Evolutionary conservation across 2,797 vertebrate genomes (phyloP).

Genomic region (Mus spretus): DNA sequence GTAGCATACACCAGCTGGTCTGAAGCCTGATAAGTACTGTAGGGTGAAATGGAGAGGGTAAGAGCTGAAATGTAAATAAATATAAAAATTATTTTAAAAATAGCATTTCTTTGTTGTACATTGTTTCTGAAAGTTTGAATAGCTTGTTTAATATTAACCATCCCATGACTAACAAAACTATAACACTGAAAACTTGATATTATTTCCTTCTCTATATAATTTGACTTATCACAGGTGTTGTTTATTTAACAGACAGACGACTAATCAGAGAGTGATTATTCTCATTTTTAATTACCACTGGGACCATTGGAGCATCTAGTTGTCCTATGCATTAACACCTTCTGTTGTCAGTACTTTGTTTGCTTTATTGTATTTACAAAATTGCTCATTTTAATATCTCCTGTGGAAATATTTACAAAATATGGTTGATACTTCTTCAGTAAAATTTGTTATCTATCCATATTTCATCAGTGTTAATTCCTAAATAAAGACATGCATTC

Average conservation of each 20-base stretch:
- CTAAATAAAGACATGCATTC: not conserved
- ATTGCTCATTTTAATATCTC: conserved; percentile 10
- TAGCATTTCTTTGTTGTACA: not conserved
- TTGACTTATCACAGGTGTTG: not conserved
- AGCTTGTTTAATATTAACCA: not conserved
- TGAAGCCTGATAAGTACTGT: not conserved
- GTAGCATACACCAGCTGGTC: not conserved
- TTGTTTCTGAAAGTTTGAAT: not conserved
- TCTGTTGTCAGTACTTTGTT: conserved; percentile 1
- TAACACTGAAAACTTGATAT: not conserved
- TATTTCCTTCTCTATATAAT: not conserved
- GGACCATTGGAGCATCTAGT: not conserved
- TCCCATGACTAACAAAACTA: not conserved
- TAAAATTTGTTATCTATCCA: not conserved
- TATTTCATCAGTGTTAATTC: not conserved
- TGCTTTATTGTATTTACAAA: not conserved
- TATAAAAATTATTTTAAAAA: too few relatives aligned
- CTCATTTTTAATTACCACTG: not conserved
- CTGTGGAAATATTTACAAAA: conserved; percentile 39
- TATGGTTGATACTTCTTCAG: not conserved
- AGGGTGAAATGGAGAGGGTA: too few relatives aligned
- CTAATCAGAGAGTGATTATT: not conserved
- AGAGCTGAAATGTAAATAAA: too few relatives aligned
- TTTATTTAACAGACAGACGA: not conserved
- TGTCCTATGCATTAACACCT: not conserved